Evolutionary conservation across 2,888 invertebrate species (phyloP).

Genomic region (Caenorhabditis sp.): DNA sequence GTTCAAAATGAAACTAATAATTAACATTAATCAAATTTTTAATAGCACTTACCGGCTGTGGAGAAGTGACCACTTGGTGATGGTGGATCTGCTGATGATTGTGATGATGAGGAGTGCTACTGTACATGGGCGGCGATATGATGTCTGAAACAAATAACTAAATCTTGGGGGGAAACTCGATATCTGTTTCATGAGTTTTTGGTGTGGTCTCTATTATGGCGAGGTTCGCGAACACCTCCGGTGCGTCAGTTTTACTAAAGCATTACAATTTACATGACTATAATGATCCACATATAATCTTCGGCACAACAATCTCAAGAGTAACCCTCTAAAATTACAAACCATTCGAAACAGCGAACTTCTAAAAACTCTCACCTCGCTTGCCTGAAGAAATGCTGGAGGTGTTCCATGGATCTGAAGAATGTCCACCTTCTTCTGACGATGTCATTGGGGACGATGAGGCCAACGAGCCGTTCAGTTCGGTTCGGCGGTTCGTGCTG

Average conservation of each 20-base stretch:
- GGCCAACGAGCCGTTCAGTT: conserved; percentile 61
- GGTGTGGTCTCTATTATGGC: no score
- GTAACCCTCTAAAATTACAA: no score
- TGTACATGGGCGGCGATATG: conserved; percentile 65
- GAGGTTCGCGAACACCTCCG: no score
- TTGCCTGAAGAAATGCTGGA: conserved; percentile 63
- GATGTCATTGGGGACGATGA: conserved; percentile 72
- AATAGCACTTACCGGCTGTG: conserved; percentile 43
- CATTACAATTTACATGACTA: neutral
- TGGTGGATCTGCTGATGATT: conserved; percentile 20
- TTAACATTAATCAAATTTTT: no score
- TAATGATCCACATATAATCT: no score
- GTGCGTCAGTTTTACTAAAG: no score
- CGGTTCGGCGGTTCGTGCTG: conserved; percentile 50
- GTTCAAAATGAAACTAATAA: no score
- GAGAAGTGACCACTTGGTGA: conserved; percentile 30
- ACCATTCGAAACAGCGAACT: neutral
- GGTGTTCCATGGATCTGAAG: conserved; percentile 66
- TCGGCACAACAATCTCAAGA: no score
- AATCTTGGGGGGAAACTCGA: neutral
- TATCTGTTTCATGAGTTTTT: no score
- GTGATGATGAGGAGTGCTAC: conserved; percentile 63
- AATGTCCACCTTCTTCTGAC: conserved; percentile 69
- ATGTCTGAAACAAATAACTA: conserved; percentile 28
- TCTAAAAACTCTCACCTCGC: conserved; percentile 15